phyloP scores from a whole-genome alignment of 2,797 vertebrate species.

The Cyprinella venusta region DNA sequence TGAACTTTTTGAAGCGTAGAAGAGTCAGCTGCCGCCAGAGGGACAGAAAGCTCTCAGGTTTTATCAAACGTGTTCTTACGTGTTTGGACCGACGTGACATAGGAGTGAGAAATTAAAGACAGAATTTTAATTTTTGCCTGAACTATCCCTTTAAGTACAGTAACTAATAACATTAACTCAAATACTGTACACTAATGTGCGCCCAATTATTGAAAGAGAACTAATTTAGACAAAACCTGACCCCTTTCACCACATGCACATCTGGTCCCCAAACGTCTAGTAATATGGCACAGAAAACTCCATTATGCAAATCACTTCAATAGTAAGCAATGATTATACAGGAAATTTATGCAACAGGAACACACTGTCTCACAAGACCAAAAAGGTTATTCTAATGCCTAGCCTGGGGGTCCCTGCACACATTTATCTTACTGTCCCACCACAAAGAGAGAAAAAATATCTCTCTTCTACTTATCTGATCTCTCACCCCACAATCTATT shows the following conservation, averaged over 20 bases:
- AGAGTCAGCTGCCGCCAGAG: too few relatives aligned
- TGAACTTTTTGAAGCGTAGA: too few relatives aligned
- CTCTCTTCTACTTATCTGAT: slow-evolving; percentile 24
- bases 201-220: not conserved
- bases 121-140: too few relatives aligned
- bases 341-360: slow-evolving; percentile 32
- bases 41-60: too few relatives aligned
- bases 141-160: too few relatives aligned
- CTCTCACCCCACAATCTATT: slow-evolving; percentile 3
- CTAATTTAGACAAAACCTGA: not conserved
- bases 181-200: not conserved
- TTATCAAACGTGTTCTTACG: too few relatives aligned
- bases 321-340: slow-evolving; percentile 38
- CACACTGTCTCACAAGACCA: slow-evolving; percentile 17
- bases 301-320: slow-evolving; percentile 24
- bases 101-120: too few relatives aligned
- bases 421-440: slow-evolving; percentile 46
- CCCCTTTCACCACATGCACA: not conserved
- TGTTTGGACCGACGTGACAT: too few relatives aligned
- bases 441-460: slow-evolving; percentile 27
- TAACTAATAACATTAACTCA: not conserved
- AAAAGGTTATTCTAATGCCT: slow-evolving; percentile 31
- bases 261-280: not conserved
- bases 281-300: slow-evolving; percentile 8
- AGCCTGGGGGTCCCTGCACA: slow-evolving; percentile 16